Evolutionary conservation across 1,140 invertebrate genomes (phyloP).

Genomic region (Antheraea pernyi): DNA sequence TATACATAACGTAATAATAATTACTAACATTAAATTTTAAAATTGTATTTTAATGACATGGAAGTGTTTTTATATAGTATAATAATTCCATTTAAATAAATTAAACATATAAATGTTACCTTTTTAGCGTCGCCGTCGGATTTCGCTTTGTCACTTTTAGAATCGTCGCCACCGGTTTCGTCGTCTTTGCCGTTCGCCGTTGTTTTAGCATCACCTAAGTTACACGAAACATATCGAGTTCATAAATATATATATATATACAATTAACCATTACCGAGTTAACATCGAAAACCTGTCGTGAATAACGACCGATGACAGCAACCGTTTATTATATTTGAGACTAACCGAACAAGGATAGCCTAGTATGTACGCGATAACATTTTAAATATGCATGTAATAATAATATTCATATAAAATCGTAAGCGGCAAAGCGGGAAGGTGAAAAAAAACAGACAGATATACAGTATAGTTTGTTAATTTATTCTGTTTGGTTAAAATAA

Average conservation of each 20-base stretch:
- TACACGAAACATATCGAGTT: conserved; percentile 8
- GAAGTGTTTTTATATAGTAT: too few species aligned
- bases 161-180: conserved; percentile 53
- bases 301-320: not conserved
- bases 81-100: not conserved
- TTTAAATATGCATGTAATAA: too few species aligned
- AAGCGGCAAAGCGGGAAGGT: too few species aligned
- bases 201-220: conserved; percentile 61
- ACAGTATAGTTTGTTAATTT: too few species aligned
- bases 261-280: not conserved
- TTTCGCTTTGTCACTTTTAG: conserved; percentile 64
- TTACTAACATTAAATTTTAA: too few species aligned
- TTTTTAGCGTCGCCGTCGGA: conserved; percentile 59
- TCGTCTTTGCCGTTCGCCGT: conserved; percentile 74
- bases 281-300: not conserved
- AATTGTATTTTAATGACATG: too few species aligned
- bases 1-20: too few species aligned
- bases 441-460: too few species aligned
- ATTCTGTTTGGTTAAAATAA: too few species aligned
- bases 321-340: not conserved
- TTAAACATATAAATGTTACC: conserved; percentile 30
- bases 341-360: not conserved
- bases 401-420: too few species aligned
- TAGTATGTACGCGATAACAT: too few species aligned
- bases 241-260: not conserved